These are phyloP conservation scores for Barnardius zonarius DNA, from an alignment of 2,113 vertebrate genomes.

Conservation along the genomic window DNA sequence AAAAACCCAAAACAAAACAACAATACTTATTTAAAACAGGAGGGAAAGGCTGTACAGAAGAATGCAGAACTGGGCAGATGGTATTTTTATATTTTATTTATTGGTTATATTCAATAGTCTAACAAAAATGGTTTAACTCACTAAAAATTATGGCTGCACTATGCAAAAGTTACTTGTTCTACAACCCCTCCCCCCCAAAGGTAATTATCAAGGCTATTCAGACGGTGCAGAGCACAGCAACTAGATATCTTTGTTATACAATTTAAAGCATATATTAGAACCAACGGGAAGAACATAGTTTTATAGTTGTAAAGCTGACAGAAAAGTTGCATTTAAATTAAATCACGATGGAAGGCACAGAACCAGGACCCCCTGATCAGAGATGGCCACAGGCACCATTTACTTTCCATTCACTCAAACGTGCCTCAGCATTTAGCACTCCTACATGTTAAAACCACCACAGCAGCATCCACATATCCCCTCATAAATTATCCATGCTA, in stretches of 20 bases:
- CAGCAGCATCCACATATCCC: background rate
- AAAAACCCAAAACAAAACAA: accelerated
- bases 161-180: background rate
- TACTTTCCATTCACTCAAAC: background rate
- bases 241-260: background rate
- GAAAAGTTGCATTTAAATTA: background rate
- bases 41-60: background rate
- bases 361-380: background rate
- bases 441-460: background rate
- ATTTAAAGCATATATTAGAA: background rate
- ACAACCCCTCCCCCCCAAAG: background rate
- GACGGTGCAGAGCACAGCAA: background rate
- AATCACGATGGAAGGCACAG: background rate
- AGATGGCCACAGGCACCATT: background rate
- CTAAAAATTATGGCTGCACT: background rate
- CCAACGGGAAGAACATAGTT: background rate
- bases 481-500: background rate
- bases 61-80: background rate
- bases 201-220: background rate
- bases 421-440: background rate
- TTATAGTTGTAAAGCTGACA: background rate
- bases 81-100: background rate
- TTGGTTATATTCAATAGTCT: background rate
- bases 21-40: background rate
- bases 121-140: background rate